Base-by-base conservation (phyloP, 2,797 vertebrate genomes). In the Pyrocephalus nanus region DNA sequence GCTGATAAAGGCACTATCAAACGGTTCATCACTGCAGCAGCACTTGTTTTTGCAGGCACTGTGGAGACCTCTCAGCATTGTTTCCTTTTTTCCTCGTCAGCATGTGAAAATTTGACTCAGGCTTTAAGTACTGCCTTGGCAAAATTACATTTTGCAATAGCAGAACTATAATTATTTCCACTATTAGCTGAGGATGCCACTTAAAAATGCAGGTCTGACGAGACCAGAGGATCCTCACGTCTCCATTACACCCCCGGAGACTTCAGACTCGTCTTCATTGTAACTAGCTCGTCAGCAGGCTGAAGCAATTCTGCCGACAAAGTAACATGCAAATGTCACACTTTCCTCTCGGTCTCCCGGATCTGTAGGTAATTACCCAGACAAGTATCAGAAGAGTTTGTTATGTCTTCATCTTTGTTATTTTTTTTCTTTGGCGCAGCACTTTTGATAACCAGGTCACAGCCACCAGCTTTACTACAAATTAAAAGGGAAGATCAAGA, bases 71-170 rank as follows among this genome's bases (percentile, higher is more conserved):
- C 79, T 77, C 83, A 2, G 0, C 58, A 6, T 7, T 1, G 1
- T 47, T 92, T 95, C 93, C 88, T 84, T 84, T 86, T 86, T 96
- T 89, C 88, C 89, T 94, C 8, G 11, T 86, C 95, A 94, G 92
- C 91, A 36, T 58, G 62, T n/a, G 84, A 75, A 89, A 70, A 61
- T 76, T 88, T 36, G 3, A 38, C 36, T 75, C 43, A 2, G 62
- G 66, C 62, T 86, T 81, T 92, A 93, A 94, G 57, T 29, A 50
- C 80, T 4, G 21, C 32, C 88, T 80, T n/a, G 50, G 88, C 62
- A 84, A 71, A 94, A 91, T 30, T 34, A 8, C n/a, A 2, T 78
- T 92, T 84, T 88, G 79, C 87, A 92, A 72, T 54, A 40, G 50
- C 91, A 58, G 73, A 61, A 21, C 90, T 86, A 6, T 93, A 78